A percentile compares a stretch with the other conserved stretches of the same genome.
Conservation (phyloP, 2,797 vertebrate genomes). For the Phalloptychus januarius region DNA sequence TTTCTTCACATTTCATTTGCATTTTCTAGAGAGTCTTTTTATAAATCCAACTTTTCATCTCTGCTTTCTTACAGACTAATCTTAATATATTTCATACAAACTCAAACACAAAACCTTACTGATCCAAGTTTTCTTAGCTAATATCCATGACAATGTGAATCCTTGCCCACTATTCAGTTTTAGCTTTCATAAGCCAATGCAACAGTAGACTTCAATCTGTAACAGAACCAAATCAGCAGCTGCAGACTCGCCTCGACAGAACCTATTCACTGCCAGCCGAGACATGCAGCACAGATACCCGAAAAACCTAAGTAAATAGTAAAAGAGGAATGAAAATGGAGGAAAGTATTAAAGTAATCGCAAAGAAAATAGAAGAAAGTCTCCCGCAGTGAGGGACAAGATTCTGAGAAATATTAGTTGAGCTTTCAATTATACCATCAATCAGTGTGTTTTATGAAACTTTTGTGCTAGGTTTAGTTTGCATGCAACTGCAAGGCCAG, state of each 20-base stretch:
- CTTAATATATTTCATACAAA: not conserved
- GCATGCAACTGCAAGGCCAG: constrained; percentile 12
- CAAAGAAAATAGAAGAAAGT: constrained; percentile 7
- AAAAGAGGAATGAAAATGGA: not conserved
- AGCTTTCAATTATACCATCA: constrained; percentile 15
- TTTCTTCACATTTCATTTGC: not conserved
- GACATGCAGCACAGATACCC: constrained; percentile 60
- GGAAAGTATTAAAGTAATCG: not conserved
- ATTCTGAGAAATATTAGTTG: constrained; percentile 2
- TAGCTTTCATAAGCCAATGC: constrained; percentile 40
- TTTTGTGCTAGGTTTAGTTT: constrained; percentile 12
- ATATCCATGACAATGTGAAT: constrained; percentile 46
- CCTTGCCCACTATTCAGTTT: constrained; percentile 52
- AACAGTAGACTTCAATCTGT: constrained; percentile 29
- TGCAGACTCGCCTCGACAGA: constrained; percentile 59
- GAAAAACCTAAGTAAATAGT: constrained; percentile 16
- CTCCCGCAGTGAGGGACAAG: constrained; percentile 7
- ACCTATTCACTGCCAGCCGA: constrained; percentile 56
- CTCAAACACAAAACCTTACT: not conserved
- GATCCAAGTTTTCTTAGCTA: constrained; percentile 10
- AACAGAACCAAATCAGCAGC: constrained; percentile 51
- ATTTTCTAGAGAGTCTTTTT: not conserved
- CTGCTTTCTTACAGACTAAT: not conserved
- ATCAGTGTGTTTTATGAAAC: constrained; percentile 8
- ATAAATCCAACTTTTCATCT: not conserved